Conservation (phyloP, 2,113 vertebrate genomes). For the Semnopithecus entellus region DNA sequence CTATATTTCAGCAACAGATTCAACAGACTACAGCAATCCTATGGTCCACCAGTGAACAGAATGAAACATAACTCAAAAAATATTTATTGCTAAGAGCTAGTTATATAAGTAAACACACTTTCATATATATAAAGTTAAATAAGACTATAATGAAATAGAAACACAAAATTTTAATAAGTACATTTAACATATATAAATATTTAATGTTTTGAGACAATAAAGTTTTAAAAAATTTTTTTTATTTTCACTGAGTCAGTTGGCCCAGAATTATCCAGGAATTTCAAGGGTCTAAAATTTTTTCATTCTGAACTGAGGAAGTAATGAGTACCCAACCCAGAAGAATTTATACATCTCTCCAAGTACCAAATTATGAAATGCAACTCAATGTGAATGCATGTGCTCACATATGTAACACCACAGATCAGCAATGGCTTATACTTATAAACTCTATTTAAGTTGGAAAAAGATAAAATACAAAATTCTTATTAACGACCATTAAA, state of each 20-base stretch:
- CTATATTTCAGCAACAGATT: background rate
- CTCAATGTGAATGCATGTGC: background rate
- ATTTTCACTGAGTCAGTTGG: constrained; percentile 12
- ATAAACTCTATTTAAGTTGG: constrained; percentile 13
- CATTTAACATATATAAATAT: background rate
- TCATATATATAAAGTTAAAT: background rate
- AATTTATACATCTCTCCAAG: background rate
- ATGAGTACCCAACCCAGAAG: background rate
- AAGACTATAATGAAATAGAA: background rate
- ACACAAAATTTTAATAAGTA: background rate
- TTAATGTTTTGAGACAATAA: background rate
- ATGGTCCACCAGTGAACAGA: background rate
- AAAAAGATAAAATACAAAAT: constrained; percentile 10
- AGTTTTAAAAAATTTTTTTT: background rate
- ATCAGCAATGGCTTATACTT: background rate
- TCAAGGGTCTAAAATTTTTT: background rate
- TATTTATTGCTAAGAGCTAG: background rate
- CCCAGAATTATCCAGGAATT: background rate
- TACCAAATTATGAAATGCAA: background rate
- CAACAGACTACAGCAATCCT: background rate
- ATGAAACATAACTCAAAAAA: background rate
- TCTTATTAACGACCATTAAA: background rate
- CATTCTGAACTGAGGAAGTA: background rate
- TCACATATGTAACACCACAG: background rate
- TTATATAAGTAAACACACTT: background rate